phyloP scores from a whole-genome alignment of 2,888 invertebrate genomes.

The Cataglyphis cursor region DNA sequence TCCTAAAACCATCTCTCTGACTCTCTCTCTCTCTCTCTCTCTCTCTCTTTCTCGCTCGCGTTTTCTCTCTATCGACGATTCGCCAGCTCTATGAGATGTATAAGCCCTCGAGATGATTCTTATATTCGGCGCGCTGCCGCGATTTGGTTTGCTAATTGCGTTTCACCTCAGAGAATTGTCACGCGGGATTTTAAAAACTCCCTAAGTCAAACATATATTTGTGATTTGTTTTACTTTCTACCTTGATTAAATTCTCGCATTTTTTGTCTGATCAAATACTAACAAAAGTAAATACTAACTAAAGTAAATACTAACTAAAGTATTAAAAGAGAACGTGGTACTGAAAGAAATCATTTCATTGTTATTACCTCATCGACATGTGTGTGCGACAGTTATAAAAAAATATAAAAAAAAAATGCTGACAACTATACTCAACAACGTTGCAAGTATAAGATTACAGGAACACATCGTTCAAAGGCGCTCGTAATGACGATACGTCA shows the following conservation, averaged over 20 bases:
- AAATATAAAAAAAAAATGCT: conserved; percentile 17
- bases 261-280: not conserved
- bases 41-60: not conserved
- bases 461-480: conserved; percentile 71
- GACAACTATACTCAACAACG: conserved; percentile 40
- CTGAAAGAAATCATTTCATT: conserved; percentile 29
- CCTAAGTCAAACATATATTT: conserved; percentile 6
- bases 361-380: conserved; percentile 9
- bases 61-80: conserved; percentile 49
- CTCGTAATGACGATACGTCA: conserved; percentile 63
- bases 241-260: not conserved
- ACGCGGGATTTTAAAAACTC: conserved; percentile 8
- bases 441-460: conserved; percentile 71
- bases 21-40: conserved; percentile 1
- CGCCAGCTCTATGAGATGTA: conserved; percentile 28
- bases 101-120: conserved; percentile 47
- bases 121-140: conserved; percentile 30
- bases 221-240: not conserved
- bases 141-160: conserved; percentile 60
- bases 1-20: conserved; percentile 36
- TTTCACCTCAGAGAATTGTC: conserved; percentile 26
- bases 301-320: not conserved
- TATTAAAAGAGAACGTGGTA: not conserved
- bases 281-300: not conserved
- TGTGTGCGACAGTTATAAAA: conserved; percentile 32